These are phyloP conservation scores for Hypomesus transpacificus DNA, from an alignment of 2,113 vertebrate species.

Conservation along the genomic window DNA sequence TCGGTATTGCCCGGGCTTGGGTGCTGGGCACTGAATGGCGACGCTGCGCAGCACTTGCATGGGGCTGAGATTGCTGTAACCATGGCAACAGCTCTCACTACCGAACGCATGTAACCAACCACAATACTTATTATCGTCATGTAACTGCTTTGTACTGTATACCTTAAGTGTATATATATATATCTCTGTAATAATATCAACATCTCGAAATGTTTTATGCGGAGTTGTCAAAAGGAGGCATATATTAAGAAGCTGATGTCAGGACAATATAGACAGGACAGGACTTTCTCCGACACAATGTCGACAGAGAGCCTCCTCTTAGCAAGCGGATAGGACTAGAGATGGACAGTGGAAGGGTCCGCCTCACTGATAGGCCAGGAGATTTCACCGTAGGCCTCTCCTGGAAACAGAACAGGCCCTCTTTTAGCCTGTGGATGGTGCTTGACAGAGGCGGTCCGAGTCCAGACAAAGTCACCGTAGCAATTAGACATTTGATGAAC, in stretches of 20 bases:
- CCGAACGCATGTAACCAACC: constrained; percentile 46
- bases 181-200: constrained; percentile 22
- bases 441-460: constrained; percentile 30
- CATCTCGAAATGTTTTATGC: constrained; percentile 6
- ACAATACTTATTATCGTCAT: constrained; percentile 39
- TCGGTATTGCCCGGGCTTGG: constrained; percentile 47
- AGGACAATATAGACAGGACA: background rate
- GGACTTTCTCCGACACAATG: background rate
- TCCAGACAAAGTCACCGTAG: constrained; percentile 23
- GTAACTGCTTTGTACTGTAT: constrained; percentile 29
- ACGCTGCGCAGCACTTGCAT: constrained; percentile 61
- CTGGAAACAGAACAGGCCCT: constrained; percentile 19
- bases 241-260: background rate
- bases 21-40: constrained; percentile 59
- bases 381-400: constrained; percentile 11
- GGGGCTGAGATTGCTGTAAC: constrained; percentile 46
- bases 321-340: constrained; percentile 3
- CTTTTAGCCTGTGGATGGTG: too few species aligned
- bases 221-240: constrained; percentile 2
- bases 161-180: constrained; percentile 5
- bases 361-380: constrained; percentile 39
- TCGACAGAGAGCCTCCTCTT: constrained; percentile 8
- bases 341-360: constrained; percentile 25
- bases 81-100: constrained; percentile 45
- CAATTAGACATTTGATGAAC: constrained; percentile 21